Percentiles rank a stretch among this genome's conserved stretches.
phyloP scores from a whole-genome alignment of 1,140 invertebrate genomes.

The Cylas formicarius region DNA sequence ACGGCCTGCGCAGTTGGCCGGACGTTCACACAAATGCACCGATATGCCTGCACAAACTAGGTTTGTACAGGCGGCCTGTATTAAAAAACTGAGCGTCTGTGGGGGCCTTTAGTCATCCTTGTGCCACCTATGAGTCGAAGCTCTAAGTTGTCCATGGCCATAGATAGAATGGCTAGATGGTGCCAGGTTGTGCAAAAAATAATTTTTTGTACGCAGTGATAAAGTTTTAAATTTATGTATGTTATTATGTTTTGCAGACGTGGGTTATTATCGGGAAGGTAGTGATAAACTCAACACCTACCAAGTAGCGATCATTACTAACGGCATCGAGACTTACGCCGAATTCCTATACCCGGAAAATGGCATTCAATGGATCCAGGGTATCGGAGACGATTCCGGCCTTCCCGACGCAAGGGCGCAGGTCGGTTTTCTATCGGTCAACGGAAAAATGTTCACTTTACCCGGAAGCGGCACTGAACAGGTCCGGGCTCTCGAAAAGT shows the following conservation, averaged over 20 bases:
- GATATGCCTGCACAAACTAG: too few species aligned
- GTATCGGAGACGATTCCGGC: slow-evolving; percentile 53
- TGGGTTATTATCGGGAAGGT: slow-evolving; percentile 43
- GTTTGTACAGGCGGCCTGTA: too few species aligned
- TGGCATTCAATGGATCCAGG: slow-evolving; percentile 87
- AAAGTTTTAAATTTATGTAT: too few species aligned
- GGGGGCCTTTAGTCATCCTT: too few species aligned
- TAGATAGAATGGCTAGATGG: too few species aligned
- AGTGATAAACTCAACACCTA: slow-evolving; percentile 58
- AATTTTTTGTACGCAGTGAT: too few species aligned
- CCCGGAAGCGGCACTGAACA: slow-evolving; percentile 83
- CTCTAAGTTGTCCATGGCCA: too few species aligned
- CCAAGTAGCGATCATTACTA: slow-evolving; percentile 76
- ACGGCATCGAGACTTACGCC: slow-evolving; percentile 73
- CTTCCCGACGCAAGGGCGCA: slow-evolving; percentile 82
- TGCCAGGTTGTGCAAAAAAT: too few species aligned
- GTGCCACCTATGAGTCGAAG: too few species aligned
- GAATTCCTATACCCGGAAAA: slow-evolving; percentile 80
- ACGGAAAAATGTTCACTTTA: slow-evolving; percentile 63
- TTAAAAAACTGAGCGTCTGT: too few species aligned
- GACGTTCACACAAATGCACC: too few species aligned
- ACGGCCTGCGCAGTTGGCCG: too few species aligned
- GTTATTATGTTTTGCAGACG: slow-evolving; percentile 18
- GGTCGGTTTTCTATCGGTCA: slow-evolving; percentile 79
- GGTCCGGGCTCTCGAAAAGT: slow-evolving; percentile 67